phyloP scores from a whole-genome alignment of 2,113 vertebrate genomes.

The Tonatia bakeri region DNA sequence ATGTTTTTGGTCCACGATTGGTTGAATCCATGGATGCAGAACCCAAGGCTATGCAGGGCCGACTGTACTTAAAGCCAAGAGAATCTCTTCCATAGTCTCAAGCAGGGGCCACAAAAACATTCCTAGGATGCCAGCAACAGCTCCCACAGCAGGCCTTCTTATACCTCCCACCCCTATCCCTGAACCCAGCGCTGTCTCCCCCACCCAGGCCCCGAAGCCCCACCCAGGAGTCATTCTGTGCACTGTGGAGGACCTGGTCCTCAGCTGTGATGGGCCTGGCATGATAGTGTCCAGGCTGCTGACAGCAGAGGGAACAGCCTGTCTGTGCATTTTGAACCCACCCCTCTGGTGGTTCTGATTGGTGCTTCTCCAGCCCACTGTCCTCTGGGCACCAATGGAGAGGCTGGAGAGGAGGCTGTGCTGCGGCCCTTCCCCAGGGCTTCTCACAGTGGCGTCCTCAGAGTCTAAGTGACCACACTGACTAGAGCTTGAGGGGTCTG shows the following conservation, averaged over 20 bases:
- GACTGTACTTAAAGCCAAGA: not conserved
- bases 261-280: not conserved
- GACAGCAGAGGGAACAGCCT: not conserved
- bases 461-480: not conserved
- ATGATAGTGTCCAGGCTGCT: not conserved
- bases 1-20: not conserved
- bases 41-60: not conserved
- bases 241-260: not conserved
- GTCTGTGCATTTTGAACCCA: not conserved
- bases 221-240: not conserved
- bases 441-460: not conserved
- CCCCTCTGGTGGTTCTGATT: not conserved
- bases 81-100: not conserved
- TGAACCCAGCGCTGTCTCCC: not conserved
- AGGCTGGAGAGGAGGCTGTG: no score
- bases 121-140: not conserved
- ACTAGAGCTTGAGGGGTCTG: not conserved
- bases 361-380: not conserved
- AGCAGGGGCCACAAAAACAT: not conserved
- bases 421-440: not conserved
- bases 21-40: not conserved
- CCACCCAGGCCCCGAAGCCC: no score
- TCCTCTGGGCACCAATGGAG: not conserved
- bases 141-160: not conserved
- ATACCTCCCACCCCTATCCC: fast-evolving